Base-by-base conservation (phyloP, 30 jellyfish, hydroid and myxozoan species). In the Pseudorhiza aurosa region DNA sequence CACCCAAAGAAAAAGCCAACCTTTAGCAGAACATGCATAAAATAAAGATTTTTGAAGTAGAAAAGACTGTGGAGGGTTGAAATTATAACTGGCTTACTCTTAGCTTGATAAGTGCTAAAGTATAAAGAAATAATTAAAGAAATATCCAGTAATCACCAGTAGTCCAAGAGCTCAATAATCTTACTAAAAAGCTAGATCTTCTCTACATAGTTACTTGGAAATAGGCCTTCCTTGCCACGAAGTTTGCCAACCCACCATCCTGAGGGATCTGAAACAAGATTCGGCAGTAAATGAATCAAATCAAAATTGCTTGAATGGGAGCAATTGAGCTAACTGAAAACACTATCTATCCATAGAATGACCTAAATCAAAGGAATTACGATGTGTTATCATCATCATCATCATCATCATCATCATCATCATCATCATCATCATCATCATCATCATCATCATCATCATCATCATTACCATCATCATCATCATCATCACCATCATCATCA, bases 221-320 rank as follows among this genome's bases (percentile, higher is more conserved):
- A 95, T 37, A 88, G 51, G 31, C 99, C 99, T 75, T 88, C 97
- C 40, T 72, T 75, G 0, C 97, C 97, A 14, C 96, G 95, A 60
- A 74, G 82, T 57, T 81, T 80, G 8, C 99, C 99, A 73, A 90
- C 87, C 99, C 99, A 95, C 99, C 99, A 95, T 17, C 99, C 99
- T 9, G 97, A 87, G 11, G 96, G 87, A 73, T 94, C 99, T 94
- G 75, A 51, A 62, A 72, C 21, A n/a, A 22, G 28, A 51, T 0
- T 15, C 47, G 18, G 32, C 15, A 18, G 51, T 9, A 18, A 11
- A 30, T 11, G 11, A 26, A 18, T 11, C 17, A 24, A 51, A 21
- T 25, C 35, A 39, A n/a, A 17, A 8, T 47, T 49, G 18, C 1
- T 10, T 46, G 6, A 25, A 25, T 3, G 17, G 24, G 17, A 46